Evolutionary conservation across 2,113 vertebrate genomes (phyloP).

Genomic region (Chaetodon auriga): DNA sequence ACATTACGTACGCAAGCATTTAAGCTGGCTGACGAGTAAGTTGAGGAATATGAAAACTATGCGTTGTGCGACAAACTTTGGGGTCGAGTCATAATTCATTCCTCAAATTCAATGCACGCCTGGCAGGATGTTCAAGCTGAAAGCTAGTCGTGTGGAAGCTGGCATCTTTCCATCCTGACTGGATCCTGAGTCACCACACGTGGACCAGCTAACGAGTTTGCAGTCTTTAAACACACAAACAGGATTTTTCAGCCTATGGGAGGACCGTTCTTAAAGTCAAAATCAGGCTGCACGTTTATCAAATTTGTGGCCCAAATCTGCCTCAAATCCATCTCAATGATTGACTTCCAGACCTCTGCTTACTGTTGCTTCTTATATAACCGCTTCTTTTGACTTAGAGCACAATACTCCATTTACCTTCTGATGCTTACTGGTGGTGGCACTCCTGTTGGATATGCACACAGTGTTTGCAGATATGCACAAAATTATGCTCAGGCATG

Average conservation of each 20-base stretch:
- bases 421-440: no score
- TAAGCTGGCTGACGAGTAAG: neutral
- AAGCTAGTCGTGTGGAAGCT: neutral
- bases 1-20: neutral
- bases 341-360: no score
- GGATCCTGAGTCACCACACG: neutral
- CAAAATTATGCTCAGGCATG: neutral
- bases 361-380: no score
- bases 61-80: neutral
- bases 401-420: no score
- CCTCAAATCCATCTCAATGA: neutral
- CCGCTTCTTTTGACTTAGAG: no score
- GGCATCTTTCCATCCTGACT: neutral
- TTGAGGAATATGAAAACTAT: neutral
- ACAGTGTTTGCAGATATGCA: neutral
- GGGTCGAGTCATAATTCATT: neutral
- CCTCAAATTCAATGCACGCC: neutral
- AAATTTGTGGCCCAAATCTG: neutral
- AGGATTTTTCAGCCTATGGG: no score
- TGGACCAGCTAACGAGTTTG: neutral
- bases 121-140: neutral
- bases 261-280: no score
- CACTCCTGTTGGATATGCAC: no score
- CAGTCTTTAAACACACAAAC: neutral
- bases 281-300: no score